A percentile compares a stretch with the other conserved stretches of the same genome.
These are phyloP conservation scores for Lamprologus tigripictilis DNA, from an alignment of 2,113 vertebrate genomes.

Conservation along the genomic window DNA sequence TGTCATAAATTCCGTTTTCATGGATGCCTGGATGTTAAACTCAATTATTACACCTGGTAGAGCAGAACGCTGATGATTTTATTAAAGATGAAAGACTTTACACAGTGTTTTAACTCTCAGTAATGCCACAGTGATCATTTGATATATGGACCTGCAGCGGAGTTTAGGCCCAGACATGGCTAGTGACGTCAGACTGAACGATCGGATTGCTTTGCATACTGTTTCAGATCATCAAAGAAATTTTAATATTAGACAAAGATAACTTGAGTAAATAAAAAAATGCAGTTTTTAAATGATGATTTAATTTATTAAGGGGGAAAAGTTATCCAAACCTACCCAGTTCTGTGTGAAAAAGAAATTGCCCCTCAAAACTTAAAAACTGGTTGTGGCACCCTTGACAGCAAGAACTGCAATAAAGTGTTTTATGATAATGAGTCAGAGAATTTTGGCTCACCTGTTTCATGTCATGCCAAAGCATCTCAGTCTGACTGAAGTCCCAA, in stretches of 20 bases:
- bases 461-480: background rate
- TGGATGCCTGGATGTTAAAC: too few relatives aligned
- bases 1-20: too few relatives aligned
- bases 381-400: background rate
- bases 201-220: background rate
- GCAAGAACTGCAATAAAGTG: background rate
- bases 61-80: too few relatives aligned
- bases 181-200: too few relatives aligned
- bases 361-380: background rate
- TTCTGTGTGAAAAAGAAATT: background rate
- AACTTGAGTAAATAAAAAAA: background rate
- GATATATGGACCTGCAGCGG: too few relatives aligned
- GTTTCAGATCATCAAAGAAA: background rate
- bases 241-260: background rate
- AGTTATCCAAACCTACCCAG: background rate
- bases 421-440: background rate
- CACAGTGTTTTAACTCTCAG: too few relatives aligned
- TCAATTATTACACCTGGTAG: too few relatives aligned
- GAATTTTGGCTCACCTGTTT: background rate
- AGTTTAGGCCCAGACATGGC: too few relatives aligned
- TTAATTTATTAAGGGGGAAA: background rate
- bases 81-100: too few relatives aligned
- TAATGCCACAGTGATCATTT: accelerated
- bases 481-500: background rate
- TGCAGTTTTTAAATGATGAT: background rate